Evolutionary conservation across 2,888 invertebrate genomes (phyloP).

Genomic region (Hipparchia sbordonii): DNA sequence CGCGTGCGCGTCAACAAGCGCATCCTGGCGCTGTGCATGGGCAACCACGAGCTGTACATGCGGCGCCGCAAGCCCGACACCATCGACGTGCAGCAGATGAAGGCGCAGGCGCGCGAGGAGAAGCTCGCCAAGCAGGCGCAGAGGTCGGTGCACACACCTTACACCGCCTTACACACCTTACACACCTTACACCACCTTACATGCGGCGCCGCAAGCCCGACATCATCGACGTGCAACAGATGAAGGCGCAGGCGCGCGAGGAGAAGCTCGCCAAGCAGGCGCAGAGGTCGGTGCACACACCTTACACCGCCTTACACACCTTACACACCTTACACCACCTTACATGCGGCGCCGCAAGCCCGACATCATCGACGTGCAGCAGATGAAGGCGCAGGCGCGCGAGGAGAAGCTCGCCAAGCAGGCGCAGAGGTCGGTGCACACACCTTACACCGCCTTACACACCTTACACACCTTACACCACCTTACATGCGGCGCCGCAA

Average conservation of each 20-base stretch:
- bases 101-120: slow-evolving; percentile 98
- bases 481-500: slow-evolving; percentile 98
- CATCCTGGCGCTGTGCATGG: slow-evolving; percentile 99
- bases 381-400: slow-evolving; percentile 99
- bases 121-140: slow-evolving; percentile 97
- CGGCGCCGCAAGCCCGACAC: slow-evolving; percentile 99
- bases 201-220: slow-evolving; percentile 99
- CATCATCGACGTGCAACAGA: slow-evolving; percentile 99
- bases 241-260: slow-evolving; percentile 99
- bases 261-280: slow-evolving; percentile 97
- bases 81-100: slow-evolving; percentile 99
- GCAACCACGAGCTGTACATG: slow-evolving; percentile 99
- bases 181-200: slow-evolving; percentile 74
- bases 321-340: too few species aligned
- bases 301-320: background rate
- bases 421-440: slow-evolving; percentile 89
- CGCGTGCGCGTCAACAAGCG: slow-evolving; percentile 99
- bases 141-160: slow-evolving; percentile 78
- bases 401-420: slow-evolving; percentile 98
- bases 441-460: background rate
- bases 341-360: slow-evolving; percentile 99
- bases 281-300: slow-evolving; percentile 85
- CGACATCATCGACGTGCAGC: slow-evolving; percentile 99
- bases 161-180: background rate
- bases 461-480: too few species aligned